Evolutionary conservation across 2,113 vertebrate genomes (phyloP).

Genomic region (Gallinago paraguaiae): DNA sequence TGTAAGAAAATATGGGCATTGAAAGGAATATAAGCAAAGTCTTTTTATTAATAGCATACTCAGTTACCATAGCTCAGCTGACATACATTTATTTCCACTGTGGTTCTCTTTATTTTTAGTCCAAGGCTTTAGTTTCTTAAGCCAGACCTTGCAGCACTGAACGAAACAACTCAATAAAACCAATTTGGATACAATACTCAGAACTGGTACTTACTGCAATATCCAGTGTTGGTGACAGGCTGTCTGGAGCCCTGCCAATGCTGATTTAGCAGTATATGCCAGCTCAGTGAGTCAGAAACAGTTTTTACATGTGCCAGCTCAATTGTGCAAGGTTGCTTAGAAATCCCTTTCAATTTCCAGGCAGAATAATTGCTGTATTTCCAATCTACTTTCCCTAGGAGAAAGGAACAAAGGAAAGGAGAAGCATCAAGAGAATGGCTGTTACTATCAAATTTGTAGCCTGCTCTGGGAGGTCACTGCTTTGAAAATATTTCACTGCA

Average conservation of each 20-base stretch:
- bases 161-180: constrained; percentile 48
- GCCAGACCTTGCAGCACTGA: constrained; percentile 48
- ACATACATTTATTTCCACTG: neutral
- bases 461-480: constrained; percentile 53
- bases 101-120: constrained; percentile 53
- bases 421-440: constrained; percentile 57
- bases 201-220: constrained; percentile 76
- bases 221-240: constrained; percentile 79
- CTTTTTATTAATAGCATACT: constrained; percentile 42
- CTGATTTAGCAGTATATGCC: constrained; percentile 80
- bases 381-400: constrained; percentile 61
- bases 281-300: constrained; percentile 80
- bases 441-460: constrained; percentile 58
- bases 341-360: constrained; percentile 74
- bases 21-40: neutral
- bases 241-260: constrained; percentile 75
- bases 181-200: constrained; percentile 72
- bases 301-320: constrained; percentile 75
- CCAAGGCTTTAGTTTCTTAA: constrained; percentile 47
- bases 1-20: neutral
- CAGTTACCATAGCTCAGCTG: constrained; percentile 47
- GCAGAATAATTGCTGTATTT: constrained; percentile 75
- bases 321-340: constrained; percentile 71
- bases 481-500: constrained; percentile 65
- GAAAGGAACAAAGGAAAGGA: constrained; percentile 61